Conservation (phyloP, 2,797 vertebrate species). For the Danio kyathit region DNA sequence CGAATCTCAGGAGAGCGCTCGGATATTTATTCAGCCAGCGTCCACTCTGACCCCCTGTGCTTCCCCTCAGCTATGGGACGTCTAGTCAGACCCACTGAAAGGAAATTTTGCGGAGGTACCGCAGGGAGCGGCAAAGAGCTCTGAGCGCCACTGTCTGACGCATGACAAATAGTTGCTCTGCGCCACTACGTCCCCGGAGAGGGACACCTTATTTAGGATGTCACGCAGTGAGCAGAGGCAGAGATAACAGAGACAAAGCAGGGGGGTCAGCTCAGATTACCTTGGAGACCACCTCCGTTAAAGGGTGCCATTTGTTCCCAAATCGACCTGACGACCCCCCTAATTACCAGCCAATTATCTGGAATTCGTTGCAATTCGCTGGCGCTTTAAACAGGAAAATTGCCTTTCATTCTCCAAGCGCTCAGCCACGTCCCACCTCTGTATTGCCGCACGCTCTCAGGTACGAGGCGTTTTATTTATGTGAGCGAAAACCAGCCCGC, state of each 20-base stretch:
- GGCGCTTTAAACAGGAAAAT: slow-evolving; percentile 63
- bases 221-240: slow-evolving; percentile 59
- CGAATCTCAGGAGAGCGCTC: slow-evolving; percentile 31
- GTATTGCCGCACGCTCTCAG: slow-evolving; percentile 37
- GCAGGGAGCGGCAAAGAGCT: slow-evolving; percentile 32
- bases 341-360: slow-evolving; percentile 93
- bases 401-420: slow-evolving; percentile 51
- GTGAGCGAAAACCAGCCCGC: slow-evolving; percentile 32
- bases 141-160: slow-evolving; percentile 48
- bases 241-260: slow-evolving; percentile 75
- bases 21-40: slow-evolving; percentile 46
- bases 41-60: slow-evolving; percentile 35
- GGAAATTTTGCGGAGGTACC: slow-evolving; percentile 37
- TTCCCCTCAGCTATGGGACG: slow-evolving; percentile 32
- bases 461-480: slow-evolving; percentile 58
- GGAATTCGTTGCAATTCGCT: slow-evolving; percentile 78
- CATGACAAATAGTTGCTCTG: slow-evolving; percentile 62
- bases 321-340: slow-evolving; percentile 86
- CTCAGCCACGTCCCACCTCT: slow-evolving; percentile 20
- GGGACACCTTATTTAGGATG: slow-evolving; percentile 66
- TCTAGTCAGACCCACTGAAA: slow-evolving; percentile 26
- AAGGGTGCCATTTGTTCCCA: slow-evolving; percentile 86
- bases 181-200: slow-evolving; percentile 53
- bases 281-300: slow-evolving; percentile 85
- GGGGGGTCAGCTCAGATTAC: slow-evolving; percentile 79